Base-by-base conservation (phyloP, 2,113 vertebrate genomes). In the Salvator merianae region DNA sequence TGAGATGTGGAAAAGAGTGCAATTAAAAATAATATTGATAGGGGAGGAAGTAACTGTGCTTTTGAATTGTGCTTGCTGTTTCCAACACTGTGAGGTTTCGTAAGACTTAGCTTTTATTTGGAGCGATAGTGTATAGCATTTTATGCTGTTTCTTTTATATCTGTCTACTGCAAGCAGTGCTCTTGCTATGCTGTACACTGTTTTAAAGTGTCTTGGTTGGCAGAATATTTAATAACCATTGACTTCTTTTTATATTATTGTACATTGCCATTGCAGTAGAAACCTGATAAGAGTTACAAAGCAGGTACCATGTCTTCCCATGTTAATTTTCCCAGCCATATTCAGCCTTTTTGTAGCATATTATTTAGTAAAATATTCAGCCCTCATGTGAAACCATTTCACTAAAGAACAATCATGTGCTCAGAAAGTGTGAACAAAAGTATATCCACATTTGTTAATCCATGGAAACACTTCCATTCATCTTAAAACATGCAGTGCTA, bases 71-170 rank as follows among this genome's bases (percentile, higher is more conserved):
- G 92, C 89, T 91, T 93, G 93, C 94, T 94, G 94, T 94, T 93
- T 86, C 93, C 93, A 95, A 77, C 95, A 94, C 95, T 95, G 94
- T 93, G 94, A 95, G 95, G 91, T 95, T 94, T 91, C 93, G 87
- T 94, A 88, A 93, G 84, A 89, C 81, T 95, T 88, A 95, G 95
- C 94, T 96, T 96, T 96, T 92, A 83, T 96, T 95, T 95, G 93
- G 94, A 96, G 96, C 94, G 86, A 94, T 88, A 93, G 92, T 71
- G 91, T 95, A 95, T 91, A 88, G 95, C 94, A 95, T 95, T 92
- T 93, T 93, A 89, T 95, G 95, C 95, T 95, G 79, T 88, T 94
- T 92, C 88, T 91, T 94, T 94, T 94, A 82, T 91, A 93, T 87
- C 90, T 91, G 89, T 94, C 91, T 94, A 24, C 83, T 91, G 90